Conservation (phyloP, 1,140 invertebrate genomes). For the Batillaria attramentaria region DNA sequence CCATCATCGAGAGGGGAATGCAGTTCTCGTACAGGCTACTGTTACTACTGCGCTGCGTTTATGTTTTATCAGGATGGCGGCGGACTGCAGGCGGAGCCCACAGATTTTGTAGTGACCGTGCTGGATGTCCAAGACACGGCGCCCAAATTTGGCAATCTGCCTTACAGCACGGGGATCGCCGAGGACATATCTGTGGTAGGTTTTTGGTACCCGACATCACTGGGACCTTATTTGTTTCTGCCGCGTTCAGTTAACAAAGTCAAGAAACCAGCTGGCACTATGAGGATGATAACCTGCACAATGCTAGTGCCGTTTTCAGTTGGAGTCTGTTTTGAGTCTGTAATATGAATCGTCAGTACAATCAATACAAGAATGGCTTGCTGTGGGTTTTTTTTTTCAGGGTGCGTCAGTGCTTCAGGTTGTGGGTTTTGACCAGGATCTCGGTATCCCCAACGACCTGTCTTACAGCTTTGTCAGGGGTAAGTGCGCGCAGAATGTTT, state of each 20-base stretch:
- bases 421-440: constrained; percentile 56
- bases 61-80: constrained; percentile 55
- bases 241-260: no score
- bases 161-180: constrained; percentile 51
- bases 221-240: no score
- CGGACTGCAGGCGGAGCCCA: constrained; percentile 42
- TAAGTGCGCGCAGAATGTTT: constrained; percentile 28
- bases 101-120: constrained; percentile 58
- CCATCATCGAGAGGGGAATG: no score
- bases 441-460: constrained; percentile 57
- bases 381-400: constrained; percentile 36
- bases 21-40: no score
- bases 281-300: no score
- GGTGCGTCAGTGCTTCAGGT: constrained; percentile 48
- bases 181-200: constrained; percentile 52
- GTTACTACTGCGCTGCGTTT: no score
- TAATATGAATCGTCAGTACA: no score
- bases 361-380: no score
- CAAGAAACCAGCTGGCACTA: no score
- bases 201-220: no score
- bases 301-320: no score
- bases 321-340: no score
- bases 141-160: constrained; percentile 57
- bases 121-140: constrained; percentile 60
- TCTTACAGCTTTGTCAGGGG: constrained; percentile 55